phyloP scores from a whole-genome alignment of 2,888 invertebrate species.

The Eilema sororculum region DNA sequence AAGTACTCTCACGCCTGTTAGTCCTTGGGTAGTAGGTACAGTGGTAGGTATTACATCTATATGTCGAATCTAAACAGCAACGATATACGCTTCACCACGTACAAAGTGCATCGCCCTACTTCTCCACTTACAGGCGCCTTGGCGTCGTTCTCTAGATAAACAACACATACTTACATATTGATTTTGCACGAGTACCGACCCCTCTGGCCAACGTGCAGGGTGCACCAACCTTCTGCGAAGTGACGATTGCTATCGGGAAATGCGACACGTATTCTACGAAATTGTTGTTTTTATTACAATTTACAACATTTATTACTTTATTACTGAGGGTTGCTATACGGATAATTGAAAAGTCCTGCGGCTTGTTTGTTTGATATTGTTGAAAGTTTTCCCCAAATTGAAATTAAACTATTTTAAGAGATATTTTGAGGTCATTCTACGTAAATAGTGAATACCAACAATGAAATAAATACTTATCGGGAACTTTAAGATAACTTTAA shows the following conservation, averaged over 20 bases:
- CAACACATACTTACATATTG: constrained; percentile 40
- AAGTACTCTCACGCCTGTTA: too few species aligned
- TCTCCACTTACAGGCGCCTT: constrained; percentile 44
- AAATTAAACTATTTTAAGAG: background rate
- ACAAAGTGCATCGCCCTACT: constrained; percentile 44
- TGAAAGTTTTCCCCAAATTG: background rate
- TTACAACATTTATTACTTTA: background rate
- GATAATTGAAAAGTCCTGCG: background rate
- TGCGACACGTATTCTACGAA: constrained; percentile 32
- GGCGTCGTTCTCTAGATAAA: constrained; percentile 47
- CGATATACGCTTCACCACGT: constrained; percentile 9
- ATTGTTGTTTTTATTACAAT: constrained; percentile 1
- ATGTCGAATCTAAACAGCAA: background rate
- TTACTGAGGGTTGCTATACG: background rate
- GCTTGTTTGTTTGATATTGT: background rate
- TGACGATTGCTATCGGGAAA: constrained; percentile 14
- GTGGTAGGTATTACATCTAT: too few species aligned
- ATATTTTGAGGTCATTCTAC: background rate
- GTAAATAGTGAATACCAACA: too few species aligned
- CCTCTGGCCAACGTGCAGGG: constrained; percentile 14
- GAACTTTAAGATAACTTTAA: too few species aligned
- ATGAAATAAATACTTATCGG: too few species aligned
- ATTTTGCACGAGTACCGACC: constrained; percentile 35
- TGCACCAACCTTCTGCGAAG: constrained; percentile 20
- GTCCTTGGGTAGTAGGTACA: too few species aligned